Conservation (phyloP, 2,888 invertebrate genomes). For the Boloria selene region DNA sequence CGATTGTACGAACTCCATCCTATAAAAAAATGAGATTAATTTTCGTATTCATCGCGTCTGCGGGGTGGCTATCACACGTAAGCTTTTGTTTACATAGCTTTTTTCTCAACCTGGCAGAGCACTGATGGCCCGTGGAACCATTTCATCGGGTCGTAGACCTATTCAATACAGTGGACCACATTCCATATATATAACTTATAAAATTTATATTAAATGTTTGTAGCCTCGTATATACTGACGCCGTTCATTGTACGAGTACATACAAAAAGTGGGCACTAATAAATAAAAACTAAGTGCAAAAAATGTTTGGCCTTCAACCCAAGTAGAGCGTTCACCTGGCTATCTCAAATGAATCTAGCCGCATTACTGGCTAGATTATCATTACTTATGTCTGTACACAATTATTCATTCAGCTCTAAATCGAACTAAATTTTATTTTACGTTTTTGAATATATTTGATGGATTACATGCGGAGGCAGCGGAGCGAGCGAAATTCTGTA, state of each 20-base stretch:
- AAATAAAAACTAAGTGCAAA: conserved; percentile 67
- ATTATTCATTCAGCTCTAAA: conserved; percentile 33
- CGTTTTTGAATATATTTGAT: conserved; percentile 26
- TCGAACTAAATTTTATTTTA: conserved; percentile 25
- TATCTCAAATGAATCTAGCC: conserved; percentile 59
- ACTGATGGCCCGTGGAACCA: not conserved
- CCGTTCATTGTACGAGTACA: conserved; percentile 53
- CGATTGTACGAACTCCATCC: too few species aligned
- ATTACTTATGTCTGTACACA: conserved; percentile 39
- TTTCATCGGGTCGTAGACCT: conserved; percentile 9
- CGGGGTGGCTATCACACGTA: too few species aligned
- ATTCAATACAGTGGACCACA: conserved; percentile 18
- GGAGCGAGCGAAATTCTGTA: conserved; percentile 22
- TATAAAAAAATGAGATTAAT: too few species aligned
- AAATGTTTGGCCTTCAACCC: conserved; percentile 73
- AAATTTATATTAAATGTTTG: conserved; percentile 28
- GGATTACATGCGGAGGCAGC: conserved; percentile 17
- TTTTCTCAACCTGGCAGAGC: too few species aligned
- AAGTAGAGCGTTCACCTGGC: conserved; percentile 72
- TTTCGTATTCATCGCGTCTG: too few species aligned
- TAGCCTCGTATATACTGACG: conserved; percentile 50
- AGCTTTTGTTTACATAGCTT: conserved; percentile 5
- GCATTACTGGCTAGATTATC: conserved; percentile 50
- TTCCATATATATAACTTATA: conserved; percentile 14
- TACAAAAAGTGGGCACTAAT: conserved; percentile 56